Conservation (phyloP, 2,888 invertebrate genomes). For the Lingula anatina region DNA sequence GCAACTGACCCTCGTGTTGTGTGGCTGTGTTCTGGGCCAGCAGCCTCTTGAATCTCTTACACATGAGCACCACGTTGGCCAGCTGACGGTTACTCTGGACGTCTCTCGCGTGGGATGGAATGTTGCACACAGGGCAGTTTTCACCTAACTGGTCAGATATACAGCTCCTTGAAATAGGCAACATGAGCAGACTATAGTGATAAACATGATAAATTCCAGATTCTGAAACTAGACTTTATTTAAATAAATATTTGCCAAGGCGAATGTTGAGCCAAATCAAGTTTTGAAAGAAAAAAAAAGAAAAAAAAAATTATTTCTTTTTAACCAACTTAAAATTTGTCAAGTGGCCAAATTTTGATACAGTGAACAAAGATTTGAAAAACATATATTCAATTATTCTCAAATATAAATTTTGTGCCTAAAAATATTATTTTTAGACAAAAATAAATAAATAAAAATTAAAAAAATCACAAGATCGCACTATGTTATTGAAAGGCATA, state of each 20-base stretch:
- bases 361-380: neutral
- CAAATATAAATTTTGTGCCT: neutral
- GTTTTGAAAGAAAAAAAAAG: too few species aligned
- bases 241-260: too few species aligned
- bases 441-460: too few species aligned
- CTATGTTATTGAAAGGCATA: too few species aligned
- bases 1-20: too few species aligned
- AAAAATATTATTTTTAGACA: too few species aligned
- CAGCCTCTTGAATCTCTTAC: slow-evolving; percentile 48
- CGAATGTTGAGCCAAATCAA: too few species aligned
- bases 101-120: slow-evolving; percentile 35
- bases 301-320: too few species aligned
- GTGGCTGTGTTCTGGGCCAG: too few species aligned
- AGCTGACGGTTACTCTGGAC: slow-evolving; percentile 33
- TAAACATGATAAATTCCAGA: neutral
- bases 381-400: neutral
- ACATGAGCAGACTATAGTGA: neutral
- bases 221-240: neutral
- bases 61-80: slow-evolving; percentile 29
- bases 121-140: slow-evolving; percentile 30
- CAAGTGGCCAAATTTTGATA: too few species aligned
- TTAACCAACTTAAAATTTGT: too few species aligned
- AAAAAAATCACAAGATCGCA: too few species aligned
- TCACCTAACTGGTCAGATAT: slow-evolving; percentile 17
- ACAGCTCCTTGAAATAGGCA: slow-evolving; percentile 9